Base-by-base conservation (phyloP, 1,140 invertebrate species). In the Lepidurus apus region DNA sequence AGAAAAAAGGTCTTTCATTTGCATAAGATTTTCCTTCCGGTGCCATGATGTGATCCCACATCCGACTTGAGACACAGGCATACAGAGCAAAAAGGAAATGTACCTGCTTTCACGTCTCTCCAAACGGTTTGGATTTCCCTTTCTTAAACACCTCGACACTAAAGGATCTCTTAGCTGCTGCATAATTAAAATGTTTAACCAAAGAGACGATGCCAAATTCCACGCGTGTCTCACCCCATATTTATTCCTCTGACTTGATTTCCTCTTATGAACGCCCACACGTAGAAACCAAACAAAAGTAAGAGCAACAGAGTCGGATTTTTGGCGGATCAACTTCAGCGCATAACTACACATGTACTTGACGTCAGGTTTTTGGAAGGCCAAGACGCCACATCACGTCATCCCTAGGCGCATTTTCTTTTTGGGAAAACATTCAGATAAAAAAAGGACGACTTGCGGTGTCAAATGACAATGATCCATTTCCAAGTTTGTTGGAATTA, bases 11-110 rank as follows among this genome's bases (percentile, higher is more conserved):
- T 13, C 21, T 21, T 65, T 65, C 53, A 65, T 65, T 65, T 65
- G 53, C 53, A 65, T 65, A 65, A 65, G 53, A 65, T 65, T 65
- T 65, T 65, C 13, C 53, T 65, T 65, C 53, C 53, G 53, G 53
- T 65, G 53, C 53, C 53, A 13, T 65, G 53, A 13, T 65, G 21
- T 65, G 53, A 21, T 65, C 53, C 53, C 17, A 65, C 53, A 65
- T 65, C 53, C 53, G 53, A 65, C 53, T 47, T 65, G 53, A 34
- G 53, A 65, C 17, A 17, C 53, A n/a, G 53, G 53, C 53, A 34
- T 34, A 34, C 21, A 65, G 21, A 21, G 9, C 9, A 5, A 65
- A 5, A 65, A 21, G 21, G 13, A 21, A 65, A 65, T 65, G 0
- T 17, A 65, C 53, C 53, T 65, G 53, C 53, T 65, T 65, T 65